phyloP scores from a whole-genome alignment of 92 coral and sea anemone species.

The Epizoanthus ramosus region DNA sequence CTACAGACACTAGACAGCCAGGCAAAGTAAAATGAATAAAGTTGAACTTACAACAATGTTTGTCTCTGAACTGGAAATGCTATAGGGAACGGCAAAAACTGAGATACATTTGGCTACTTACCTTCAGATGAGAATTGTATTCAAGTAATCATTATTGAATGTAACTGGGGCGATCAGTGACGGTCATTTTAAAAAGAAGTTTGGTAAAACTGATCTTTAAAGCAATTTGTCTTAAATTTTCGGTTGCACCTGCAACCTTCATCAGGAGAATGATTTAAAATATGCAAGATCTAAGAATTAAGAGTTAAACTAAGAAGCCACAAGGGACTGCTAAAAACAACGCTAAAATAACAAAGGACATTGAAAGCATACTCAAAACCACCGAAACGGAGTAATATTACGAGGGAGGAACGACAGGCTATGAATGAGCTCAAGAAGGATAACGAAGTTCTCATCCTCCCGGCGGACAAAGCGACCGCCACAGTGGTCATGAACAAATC shows the following conservation, averaged over 20 bases:
- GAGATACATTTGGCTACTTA: slow-evolving; percentile 29
- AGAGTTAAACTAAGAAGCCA: too few species aligned
- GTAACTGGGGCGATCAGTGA: too few species aligned
- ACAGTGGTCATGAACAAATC: slow-evolving; percentile 31
- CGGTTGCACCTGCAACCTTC: too few species aligned
- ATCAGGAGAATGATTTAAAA: too few species aligned
- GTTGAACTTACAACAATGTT: slow-evolving; percentile 22
- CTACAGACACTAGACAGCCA: slow-evolving; percentile 21
- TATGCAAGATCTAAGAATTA: too few species aligned
- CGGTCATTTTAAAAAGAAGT: too few species aligned
- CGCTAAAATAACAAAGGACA: too few species aligned
- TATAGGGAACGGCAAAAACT: slow-evolving; percentile 8
- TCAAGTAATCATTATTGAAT: slow-evolving; percentile 21
- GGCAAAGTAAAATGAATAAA: slow-evolving; percentile 17
- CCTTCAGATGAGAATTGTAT: slow-evolving; percentile 20
- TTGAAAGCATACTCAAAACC: slow-evolving; percentile 31
- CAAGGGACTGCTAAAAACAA: too few species aligned
- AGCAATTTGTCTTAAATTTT: too few species aligned
- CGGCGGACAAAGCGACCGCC: slow-evolving; percentile 45
- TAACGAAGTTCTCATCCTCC: slow-evolving; percentile 26
- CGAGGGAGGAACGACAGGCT: slow-evolving; percentile 21
- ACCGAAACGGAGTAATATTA: slow-evolving; percentile 7
- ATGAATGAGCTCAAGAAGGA: slow-evolving; percentile 14
- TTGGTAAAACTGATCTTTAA: too few species aligned
- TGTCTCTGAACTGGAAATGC: slow-evolving; percentile 25